Conservation (phyloP, 2,113 vertebrate genomes). For the Oncorhynchus tshawytscha region DNA sequence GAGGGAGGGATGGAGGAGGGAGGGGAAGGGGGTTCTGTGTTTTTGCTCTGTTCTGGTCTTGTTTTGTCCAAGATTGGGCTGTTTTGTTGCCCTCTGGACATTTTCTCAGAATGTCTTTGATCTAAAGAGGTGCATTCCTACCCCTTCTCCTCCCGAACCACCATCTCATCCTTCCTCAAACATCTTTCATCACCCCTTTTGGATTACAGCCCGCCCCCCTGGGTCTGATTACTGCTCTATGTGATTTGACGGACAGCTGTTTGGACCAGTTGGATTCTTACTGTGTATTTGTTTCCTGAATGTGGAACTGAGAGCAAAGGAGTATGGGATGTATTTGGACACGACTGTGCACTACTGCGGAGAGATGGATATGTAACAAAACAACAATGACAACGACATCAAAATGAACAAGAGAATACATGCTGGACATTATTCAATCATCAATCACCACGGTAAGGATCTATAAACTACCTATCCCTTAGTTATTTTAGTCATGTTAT, state of each 20-base stretch:
- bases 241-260: slow-evolving; percentile 25
- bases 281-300: slow-evolving; percentile 13
- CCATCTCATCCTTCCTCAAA: slow-evolving; percentile 37
- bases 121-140: slow-evolving; percentile 57
- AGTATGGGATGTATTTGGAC: slow-evolving; percentile 17
- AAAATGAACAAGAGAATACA: slow-evolving; percentile 13
- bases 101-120: slow-evolving; percentile 72
- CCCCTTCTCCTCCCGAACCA: slow-evolving; percentile 49
- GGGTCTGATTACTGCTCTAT: slow-evolving; percentile 25
- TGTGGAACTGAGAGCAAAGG: slow-evolving; percentile 27
- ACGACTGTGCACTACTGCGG: slow-evolving; percentile 1
- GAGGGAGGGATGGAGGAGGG: slow-evolving; percentile 13
- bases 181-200: slow-evolving; percentile 29
- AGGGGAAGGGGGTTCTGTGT: slow-evolving; percentile 41
- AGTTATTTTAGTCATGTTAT: no score
- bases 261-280: slow-evolving; percentile 23
- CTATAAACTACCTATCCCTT: no score
- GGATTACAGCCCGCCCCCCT: not conserved
- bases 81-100: slow-evolving; percentile 67
- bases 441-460: slow-evolving; percentile 40
- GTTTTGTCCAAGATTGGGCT: slow-evolving; percentile 67
- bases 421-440: slow-evolving; percentile 10
- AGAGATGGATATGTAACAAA: slow-evolving; percentile 27
- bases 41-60: slow-evolving; percentile 40
- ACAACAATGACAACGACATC: not conserved